Evolutionary conservation across 2,797 vertebrate species (phyloP), one percentile per base, ranked within the genome.

Genomic region (Macroramphosus scolopax): DNA sequence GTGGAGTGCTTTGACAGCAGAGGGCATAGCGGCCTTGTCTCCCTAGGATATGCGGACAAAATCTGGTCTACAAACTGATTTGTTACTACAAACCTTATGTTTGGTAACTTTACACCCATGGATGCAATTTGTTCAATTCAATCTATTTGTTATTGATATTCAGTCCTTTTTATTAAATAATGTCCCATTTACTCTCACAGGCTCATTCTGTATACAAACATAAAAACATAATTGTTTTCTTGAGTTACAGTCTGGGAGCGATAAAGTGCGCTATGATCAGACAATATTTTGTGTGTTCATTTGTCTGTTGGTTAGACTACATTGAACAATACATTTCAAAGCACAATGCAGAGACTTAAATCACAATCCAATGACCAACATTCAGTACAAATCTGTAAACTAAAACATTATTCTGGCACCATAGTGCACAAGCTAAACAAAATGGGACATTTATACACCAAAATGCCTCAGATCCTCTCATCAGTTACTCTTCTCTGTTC

Each of bases 11-110:
- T 51, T 86, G 88, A 89, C 89, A 89, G 81, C 63, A 89, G 85
- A 91, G 89, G 89, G 80, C 85, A 88, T 29, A 44, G 41, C 54
- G 83, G 86, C 86, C 85, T 89, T 86, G 86, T 80, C 77, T 82
- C 75, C 51, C 37, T 69, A 48, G 78, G 79, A 85, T 69, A 63
- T 30, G 50, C 45, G 53, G 61, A 83, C 82, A 78, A 70, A 85
- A 80, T 72, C 59, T 74, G 66, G 53, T 72, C 61, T 38, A 53
- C 72, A 77, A 72, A 59, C 34, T 41, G 39, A 52, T 17, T 37
- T 17, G 22, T 57, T 46, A 53, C 15, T 31, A 32, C 1, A 6
- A 6, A 16, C 5, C n/a, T 45, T 30, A 42, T 16, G 42, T 18
- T 43, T 2, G 14, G 5, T 13, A 36, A n/a, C 10, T 34, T 10